Percentiles rank a stretch among this genome's conserved stretches.
phyloP scores from a whole-genome alignment of 2,113 vertebrate genomes.

The Chaenocephalus aceratus region DNA sequence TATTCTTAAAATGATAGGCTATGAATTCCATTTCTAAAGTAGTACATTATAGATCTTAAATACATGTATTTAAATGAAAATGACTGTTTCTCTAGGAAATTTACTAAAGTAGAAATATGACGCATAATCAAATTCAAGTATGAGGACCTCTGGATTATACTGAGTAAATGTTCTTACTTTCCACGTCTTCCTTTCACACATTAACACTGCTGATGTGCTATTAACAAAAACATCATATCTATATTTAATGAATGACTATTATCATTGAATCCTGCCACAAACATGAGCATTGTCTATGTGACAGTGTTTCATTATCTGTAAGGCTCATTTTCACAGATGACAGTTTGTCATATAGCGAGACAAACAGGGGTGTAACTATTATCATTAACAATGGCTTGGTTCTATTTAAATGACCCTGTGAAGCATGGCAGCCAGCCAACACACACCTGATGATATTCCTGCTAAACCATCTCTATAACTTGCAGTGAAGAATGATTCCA shows the following conservation, averaged over 20 bases:
- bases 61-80: too few relatives aligned
- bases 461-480: background rate
- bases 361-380: background rate
- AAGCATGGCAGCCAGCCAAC: background rate
- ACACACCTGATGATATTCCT: slow-evolving; percentile 4
- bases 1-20: too few relatives aligned
- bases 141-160: too few relatives aligned
- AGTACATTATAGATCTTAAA: too few relatives aligned
- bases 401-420: background rate
- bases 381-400: background rate
- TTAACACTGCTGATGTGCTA: too few relatives aligned
- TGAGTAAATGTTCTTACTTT: background rate
- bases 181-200: background rate
- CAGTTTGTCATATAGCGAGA: background rate
- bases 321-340: too few relatives aligned
- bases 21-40: too few relatives aligned
- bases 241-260: background rate
- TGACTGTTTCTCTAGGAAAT: background rate
- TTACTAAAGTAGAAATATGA: background rate
- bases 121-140: too few relatives aligned
- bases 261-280: background rate
- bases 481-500: too few relatives aligned
- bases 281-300: background rate
- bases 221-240: background rate
- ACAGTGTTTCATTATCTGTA: background rate